Evolutionary conservation across 1,140 invertebrate genomes (phyloP).

Genomic region (Heliconius hermathena): DNA sequence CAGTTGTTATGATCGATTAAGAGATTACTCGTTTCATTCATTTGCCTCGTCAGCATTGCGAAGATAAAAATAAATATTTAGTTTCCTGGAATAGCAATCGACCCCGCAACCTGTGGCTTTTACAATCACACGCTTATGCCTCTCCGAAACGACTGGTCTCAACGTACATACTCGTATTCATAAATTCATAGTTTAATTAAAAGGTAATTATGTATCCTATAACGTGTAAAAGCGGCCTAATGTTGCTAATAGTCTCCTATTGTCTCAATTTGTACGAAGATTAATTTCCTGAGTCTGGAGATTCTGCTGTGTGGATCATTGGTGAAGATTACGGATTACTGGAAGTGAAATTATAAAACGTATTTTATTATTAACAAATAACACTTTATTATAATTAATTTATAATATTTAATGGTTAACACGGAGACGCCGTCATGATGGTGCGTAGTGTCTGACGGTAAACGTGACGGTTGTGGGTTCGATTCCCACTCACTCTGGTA

Average conservation of each 20-base stretch:
- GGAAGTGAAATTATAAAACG: constrained; percentile 30
- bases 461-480: no score
- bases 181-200: neutral
- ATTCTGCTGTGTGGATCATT: constrained; percentile 45
- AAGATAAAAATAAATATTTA: no score
- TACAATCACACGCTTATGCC: no score
- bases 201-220: neutral
- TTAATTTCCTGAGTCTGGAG: constrained; percentile 63
- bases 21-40: no score
- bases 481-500: no score
- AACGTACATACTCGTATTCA: neutral
- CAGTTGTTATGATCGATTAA: neutral
- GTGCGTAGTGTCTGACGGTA: no score
- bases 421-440: no score
- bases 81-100: no score
- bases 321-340: constrained; percentile 34
- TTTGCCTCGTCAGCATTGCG: no score
- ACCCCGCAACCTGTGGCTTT: no score
- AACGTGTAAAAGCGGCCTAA: constrained; percentile 33
- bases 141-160: no score
- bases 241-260: constrained; percentile 63
- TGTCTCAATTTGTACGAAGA: constrained; percentile 68
- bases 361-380: neutral
- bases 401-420: no score
- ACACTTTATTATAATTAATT: neutral